A percentile compares a stretch with the other conserved stretches of the same genome.
phyloP scores from a whole-genome alignment of 2,888 invertebrate species.

The Bugulina stolonifera region DNA sequence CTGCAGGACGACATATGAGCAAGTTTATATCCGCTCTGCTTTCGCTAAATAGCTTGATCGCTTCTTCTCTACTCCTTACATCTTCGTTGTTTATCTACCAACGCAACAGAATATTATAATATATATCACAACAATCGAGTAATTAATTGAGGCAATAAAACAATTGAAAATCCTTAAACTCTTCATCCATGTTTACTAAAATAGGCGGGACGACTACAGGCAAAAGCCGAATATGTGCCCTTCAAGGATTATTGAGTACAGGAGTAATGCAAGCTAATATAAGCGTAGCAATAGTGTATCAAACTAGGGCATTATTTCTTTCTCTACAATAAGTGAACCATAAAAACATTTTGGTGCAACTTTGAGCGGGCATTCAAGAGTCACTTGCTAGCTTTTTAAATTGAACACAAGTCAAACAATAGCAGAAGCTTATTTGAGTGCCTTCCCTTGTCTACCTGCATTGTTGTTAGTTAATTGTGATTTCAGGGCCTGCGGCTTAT shows the following conservation, averaged over 20 bases:
- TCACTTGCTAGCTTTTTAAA: constrained; percentile 20
- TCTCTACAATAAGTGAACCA: constrained; percentile 12
- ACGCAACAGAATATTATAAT: constrained; percentile 29
- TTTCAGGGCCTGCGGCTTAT: background rate
- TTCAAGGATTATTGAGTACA: background rate
- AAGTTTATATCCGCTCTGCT: constrained; percentile 47
- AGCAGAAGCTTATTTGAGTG: background rate
- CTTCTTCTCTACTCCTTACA: constrained; percentile 52
- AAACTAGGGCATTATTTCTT: background rate
- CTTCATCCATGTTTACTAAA: no score
- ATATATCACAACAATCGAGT: background rate
- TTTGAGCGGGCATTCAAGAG: constrained; percentile 24
- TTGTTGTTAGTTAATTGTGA: background rate
- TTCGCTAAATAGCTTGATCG: constrained; percentile 50
- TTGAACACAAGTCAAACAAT: constrained; percentile 19
- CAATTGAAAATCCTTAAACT: background rate
- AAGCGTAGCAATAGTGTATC: background rate
- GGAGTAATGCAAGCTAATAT: background rate
- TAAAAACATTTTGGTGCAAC: constrained; percentile 21
- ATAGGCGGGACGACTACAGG: no score
- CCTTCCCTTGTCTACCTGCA: background rate
- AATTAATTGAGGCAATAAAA: background rate
- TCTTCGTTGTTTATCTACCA: constrained; percentile 52
- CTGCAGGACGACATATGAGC: constrained; percentile 48
- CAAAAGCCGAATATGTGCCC: no score